Conservation (phyloP, 2,888 invertebrate species). For the Dascillus cervinus region DNA sequence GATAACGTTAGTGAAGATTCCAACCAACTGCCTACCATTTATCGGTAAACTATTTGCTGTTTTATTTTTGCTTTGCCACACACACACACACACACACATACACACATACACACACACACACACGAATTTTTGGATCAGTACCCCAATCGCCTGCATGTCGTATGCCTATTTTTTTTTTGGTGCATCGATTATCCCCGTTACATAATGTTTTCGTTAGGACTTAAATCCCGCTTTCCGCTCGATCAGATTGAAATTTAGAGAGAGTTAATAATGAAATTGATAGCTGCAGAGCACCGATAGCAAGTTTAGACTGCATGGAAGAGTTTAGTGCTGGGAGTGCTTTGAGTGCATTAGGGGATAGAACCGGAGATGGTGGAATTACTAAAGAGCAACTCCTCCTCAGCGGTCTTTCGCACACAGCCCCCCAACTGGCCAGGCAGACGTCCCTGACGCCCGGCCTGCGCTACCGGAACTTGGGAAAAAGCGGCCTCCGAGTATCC, state of each 20-base stretch:
- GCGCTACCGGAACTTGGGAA: slow-evolving; percentile 88
- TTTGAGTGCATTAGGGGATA: slow-evolving; percentile 41
- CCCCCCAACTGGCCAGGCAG: slow-evolving; percentile 52
- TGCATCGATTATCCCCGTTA: no score
- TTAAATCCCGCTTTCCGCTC: not conserved
- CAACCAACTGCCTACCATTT: slow-evolving; percentile 78
- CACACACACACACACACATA: no score
- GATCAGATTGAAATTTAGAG: not conserved
- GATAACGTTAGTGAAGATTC: slow-evolving; percentile 83
- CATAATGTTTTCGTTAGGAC: no score
- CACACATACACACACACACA: no score
- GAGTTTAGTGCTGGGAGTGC: slow-evolving; percentile 69
- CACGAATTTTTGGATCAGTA: no score
- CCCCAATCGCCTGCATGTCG: no score
- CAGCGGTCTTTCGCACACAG: slow-evolving; percentile 36
- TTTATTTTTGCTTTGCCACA: no score
- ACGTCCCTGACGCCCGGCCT: slow-evolving; percentile 71
- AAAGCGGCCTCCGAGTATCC: slow-evolving; percentile 90
- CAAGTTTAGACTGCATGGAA: slow-evolving; percentile 90
- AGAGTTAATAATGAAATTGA: no score
- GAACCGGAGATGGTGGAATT: slow-evolving; percentile 42
- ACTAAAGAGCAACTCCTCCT: slow-evolving; percentile 52
- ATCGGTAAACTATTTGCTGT: slow-evolving; percentile 57
- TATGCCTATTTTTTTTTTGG: no score
- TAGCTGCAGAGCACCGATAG: slow-evolving; percentile 88